Conservation (phyloP, 2,113 vertebrate species). For the Phaethornis superciliosus region DNA sequence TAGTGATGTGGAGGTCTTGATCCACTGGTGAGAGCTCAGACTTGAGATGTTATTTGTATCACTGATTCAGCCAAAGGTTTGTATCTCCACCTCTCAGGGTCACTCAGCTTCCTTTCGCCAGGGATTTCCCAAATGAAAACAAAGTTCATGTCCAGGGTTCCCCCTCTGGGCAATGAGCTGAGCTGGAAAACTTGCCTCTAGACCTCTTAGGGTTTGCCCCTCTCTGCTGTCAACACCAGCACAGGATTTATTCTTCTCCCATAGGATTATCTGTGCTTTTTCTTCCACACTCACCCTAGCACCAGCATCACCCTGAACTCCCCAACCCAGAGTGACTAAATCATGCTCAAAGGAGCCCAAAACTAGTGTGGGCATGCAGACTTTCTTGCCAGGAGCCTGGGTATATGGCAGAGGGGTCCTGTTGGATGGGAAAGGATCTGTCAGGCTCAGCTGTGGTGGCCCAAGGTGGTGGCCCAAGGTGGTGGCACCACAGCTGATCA, state of each 20-base stretch:
- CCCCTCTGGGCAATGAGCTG: background rate
- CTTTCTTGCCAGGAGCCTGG: background rate
- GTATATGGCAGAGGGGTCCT: background rate
- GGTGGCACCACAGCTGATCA: background rate
- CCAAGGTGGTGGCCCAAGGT: background rate
- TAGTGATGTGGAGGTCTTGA: background rate
- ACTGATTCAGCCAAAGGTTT: background rate
- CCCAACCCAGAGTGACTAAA: background rate
- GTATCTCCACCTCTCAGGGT: accelerated
- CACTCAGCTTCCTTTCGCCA: background rate
- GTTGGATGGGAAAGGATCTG: background rate
- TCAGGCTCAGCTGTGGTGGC: background rate
- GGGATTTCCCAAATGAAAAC: background rate
- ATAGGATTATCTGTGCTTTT: background rate
- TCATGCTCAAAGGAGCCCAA: background rate
- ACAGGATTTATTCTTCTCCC: background rate
- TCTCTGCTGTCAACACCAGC: background rate
- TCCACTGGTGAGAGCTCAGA: background rate
- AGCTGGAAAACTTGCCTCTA: background rate
- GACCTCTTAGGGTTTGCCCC: background rate
- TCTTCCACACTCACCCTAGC: background rate
- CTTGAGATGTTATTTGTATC: accelerated
- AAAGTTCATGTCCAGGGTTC: background rate
- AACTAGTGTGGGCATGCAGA: accelerated
- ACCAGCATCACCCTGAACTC: background rate